Base-by-base conservation (phyloP, 2,113 vertebrate genomes). In the Xyrauchen texanus region DNA sequence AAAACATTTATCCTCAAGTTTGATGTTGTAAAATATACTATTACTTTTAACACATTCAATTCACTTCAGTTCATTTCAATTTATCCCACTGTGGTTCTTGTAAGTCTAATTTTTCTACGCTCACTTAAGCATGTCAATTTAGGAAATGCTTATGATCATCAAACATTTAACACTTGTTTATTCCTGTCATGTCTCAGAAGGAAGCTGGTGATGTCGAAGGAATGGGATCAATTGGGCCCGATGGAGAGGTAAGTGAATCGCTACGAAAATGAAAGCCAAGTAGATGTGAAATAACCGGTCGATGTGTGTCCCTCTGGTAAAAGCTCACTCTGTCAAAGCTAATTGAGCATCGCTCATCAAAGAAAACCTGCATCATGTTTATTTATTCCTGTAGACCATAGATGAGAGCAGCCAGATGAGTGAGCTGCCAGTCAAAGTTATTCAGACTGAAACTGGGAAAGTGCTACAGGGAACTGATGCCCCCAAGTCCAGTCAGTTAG, bases 371-470 rank as follows among this genome's bases (percentile, higher is more conserved):
- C 15, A 61, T 15, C 63, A 6, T 69, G 44, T 76, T 63, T 70
- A 49, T 75, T 67, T 46, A 51, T 42, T 82, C 8, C 78, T 81
- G 67, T 69, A 99, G 97, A 96, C 94, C 0, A 96, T 99, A 88
- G 97, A 99, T 84, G 97, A 99, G 72, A 98, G 95, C 92, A 99
- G 97, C 88, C 97, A 99, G 79, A 99, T 98, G 97, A 99, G 97
- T 12, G 98, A 99, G 86, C 94, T 99, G 79, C 96, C 98, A 45
- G 96, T 99, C 84, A 99, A 99, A 91, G 96, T 99, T 77, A 99
- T 97, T 83, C 96, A 99, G 88, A 98, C 96, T 0, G 96, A 98
- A 91, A 98, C 97, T 0, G 97, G 97, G 47, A 98, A 98, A 85
- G 97, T 98, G 76, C 89, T 99, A 4, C 96, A 98, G 85, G 98